Percentiles rank a stretch among this genome's conserved stretches.
These are phyloP conservation scores for Omphaloscelis lunosa DNA, from an alignment of 2,888 invertebrate species.

Conservation along the genomic window DNA sequence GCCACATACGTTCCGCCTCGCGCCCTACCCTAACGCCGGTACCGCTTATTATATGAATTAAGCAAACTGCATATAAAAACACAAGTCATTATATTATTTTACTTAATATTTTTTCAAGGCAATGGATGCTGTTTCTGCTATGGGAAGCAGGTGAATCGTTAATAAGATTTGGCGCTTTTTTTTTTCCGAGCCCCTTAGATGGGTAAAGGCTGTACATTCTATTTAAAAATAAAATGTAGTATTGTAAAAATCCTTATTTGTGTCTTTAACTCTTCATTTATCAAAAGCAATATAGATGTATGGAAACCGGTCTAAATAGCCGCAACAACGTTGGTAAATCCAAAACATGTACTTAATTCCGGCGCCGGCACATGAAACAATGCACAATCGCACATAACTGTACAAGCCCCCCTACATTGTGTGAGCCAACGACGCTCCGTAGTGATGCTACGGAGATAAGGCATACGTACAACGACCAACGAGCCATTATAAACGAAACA, in stretches of 20 bases:
- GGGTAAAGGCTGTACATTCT: neutral
- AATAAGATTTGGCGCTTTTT: neutral
- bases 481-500: conserved; percentile 22
- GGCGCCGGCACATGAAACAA: conserved; percentile 24
- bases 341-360: conserved; percentile 11
- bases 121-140: neutral
- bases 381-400: conserved; percentile 33
- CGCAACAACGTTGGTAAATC: neutral
- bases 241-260: neutral
- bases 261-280: neutral
- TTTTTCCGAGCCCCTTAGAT: neutral
- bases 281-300: neutral
- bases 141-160: neutral
- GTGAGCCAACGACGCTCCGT: conserved; percentile 1
- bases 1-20: no score
- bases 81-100: neutral
- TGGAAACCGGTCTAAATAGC: neutral
- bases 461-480: conserved; percentile 4
- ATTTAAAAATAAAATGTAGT: neutral
- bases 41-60: no score
- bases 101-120: neutral
- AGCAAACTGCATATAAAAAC: neutral
- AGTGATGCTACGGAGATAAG: conserved; percentile 43
- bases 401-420: conserved; percentile 11
- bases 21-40: no score